These are phyloP conservation scores for Andrena cerasifolii DNA, from an alignment of 1,140 invertebrate species.

Conservation along the genomic window DNA sequence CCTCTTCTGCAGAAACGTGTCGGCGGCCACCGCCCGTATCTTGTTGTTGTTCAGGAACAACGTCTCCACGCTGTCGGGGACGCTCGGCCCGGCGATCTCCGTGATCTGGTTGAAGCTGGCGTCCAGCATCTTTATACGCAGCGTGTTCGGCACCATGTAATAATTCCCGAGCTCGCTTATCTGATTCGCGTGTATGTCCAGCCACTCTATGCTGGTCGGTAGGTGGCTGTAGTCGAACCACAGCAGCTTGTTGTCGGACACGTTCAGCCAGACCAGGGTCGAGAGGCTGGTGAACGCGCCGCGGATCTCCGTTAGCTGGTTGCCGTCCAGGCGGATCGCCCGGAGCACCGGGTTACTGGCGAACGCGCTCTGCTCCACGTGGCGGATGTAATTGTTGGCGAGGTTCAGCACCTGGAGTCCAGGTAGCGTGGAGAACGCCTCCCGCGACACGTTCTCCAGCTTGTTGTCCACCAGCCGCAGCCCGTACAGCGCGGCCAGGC, in stretches of 20 bases:
- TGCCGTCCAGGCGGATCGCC: constrained; percentile 93
- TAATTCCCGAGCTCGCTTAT: constrained; percentile 91
- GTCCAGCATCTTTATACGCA: constrained; percentile 89
- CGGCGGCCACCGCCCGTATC: constrained; percentile 86
- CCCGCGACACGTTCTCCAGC: constrained; percentile 92
- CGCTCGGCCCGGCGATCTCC: constrained; percentile 85
- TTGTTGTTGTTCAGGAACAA: constrained; percentile 90
- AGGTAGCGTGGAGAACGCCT: constrained; percentile 90
- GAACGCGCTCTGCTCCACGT: constrained; percentile 92
- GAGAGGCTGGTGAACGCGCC: constrained; percentile 92
- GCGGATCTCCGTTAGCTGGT: constrained; percentile 92
- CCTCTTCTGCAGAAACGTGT: constrained; percentile 88
- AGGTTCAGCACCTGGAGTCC: constrained; percentile 94
- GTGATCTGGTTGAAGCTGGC: constrained; percentile 89
- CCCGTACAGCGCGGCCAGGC: constrained; percentile 90
- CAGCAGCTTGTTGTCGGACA: constrained; percentile 94
- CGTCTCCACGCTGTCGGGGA: constrained; percentile 89
- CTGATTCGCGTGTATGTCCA: constrained; percentile 95
- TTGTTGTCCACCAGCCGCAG: constrained; percentile 94
- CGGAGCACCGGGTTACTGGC: constrained; percentile 90
- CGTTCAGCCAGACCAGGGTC: constrained; percentile 93
- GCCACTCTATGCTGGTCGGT: constrained; percentile 91
- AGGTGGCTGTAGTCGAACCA: constrained; percentile 95
- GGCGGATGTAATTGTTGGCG: constrained; percentile 91
- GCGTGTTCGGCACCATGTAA: constrained; percentile 84